Percentiles rank a stretch among this genome's conserved stretches.
phyloP scores from a whole-genome alignment of 2,888 invertebrate genomes.

The Hydroisotoma schaefferi region DNA sequence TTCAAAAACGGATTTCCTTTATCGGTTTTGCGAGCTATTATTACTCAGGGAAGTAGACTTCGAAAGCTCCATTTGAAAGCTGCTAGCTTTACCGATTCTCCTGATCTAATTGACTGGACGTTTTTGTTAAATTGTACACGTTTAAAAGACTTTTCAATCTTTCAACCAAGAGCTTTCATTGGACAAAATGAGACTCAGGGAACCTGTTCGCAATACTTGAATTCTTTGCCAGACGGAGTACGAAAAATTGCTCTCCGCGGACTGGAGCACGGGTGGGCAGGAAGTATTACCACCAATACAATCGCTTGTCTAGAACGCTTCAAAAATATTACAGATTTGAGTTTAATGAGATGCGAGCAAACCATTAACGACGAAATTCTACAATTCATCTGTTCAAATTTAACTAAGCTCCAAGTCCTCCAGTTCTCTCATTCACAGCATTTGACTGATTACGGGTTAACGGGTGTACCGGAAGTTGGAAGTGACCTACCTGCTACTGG shows the following conservation, averaged over 20 bases:
- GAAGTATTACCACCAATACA: slow-evolving; percentile 13
- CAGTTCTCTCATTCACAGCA: slow-evolving; percentile 10
- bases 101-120: slow-evolving; percentile 16
- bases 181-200: slow-evolving; percentile 18
- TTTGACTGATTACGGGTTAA: slow-evolving; percentile 17
- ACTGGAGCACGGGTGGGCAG: slow-evolving; percentile 13
- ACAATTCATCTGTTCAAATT: slow-evolving; percentile 14
- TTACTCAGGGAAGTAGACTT: slow-evolving; percentile 2
- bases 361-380: slow-evolving; percentile 15
- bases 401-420: slow-evolving; percentile 13
- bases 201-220: slow-evolving; percentile 17
- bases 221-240: slow-evolving; percentile 3
- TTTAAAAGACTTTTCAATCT: slow-evolving; percentile 12
- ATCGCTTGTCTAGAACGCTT: slow-evolving; percentile 14
- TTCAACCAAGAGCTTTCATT: slow-evolving; percentile 11
- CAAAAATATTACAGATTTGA: slow-evolving; percentile 10
- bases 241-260: slow-evolving; percentile 12
- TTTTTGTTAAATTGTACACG: slow-evolving; percentile 8
- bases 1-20: slow-evolving; percentile 20
- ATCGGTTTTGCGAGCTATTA: slow-evolving; percentile 6
- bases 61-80: slow-evolving; percentile 10
- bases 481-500: slow-evolving; percentile 4
- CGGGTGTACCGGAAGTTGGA: slow-evolving; percentile 9
- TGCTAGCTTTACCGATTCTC: slow-evolving; percentile 15
- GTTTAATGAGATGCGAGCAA: slow-evolving; percentile 19